These are phyloP conservation scores for Eubasilissa regina DNA, from an alignment of 1,140 invertebrate genomes.

Conservation along the genomic window DNA sequence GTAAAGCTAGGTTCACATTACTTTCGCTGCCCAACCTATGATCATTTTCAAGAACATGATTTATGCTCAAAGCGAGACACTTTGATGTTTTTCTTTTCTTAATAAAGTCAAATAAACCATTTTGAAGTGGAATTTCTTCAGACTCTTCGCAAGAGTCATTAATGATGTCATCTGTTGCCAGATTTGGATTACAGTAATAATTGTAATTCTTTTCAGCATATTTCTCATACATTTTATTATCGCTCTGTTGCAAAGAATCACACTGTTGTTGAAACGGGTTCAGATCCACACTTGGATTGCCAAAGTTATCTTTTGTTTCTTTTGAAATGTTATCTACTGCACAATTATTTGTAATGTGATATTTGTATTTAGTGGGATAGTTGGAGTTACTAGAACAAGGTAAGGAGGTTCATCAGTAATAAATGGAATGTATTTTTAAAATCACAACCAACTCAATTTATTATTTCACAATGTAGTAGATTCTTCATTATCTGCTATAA, in stretches of 20 bases:
- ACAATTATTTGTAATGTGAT: background rate
- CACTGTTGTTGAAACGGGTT: too few relatives aligned
- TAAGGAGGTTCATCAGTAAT: background rate
- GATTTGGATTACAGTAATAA: background rate
- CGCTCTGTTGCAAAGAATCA: too few relatives aligned
- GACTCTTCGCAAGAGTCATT: slow-evolving; percentile 16
- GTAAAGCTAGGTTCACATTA: slow-evolving; percentile 2
- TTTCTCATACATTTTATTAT: too few relatives aligned
- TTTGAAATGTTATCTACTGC: background rate
- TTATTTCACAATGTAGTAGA: too few relatives aligned
- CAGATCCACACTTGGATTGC: too few relatives aligned
- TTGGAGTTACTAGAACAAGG: slow-evolving; percentile 30
- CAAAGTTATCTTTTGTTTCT: too few relatives aligned
- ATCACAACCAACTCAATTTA: too few relatives aligned
- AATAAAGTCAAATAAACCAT: slow-evolving; percentile 27
- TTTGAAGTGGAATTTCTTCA: slow-evolving; percentile 42
- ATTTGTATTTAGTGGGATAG: background rate
- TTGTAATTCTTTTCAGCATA: background rate
- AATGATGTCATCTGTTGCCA: background rate
- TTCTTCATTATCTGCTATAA: too few relatives aligned
- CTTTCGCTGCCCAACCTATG: background rate
- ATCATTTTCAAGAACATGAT: background rate
- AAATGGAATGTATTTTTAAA: background rate
- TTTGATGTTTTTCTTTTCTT: slow-evolving; percentile 12
- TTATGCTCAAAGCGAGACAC: background rate